Evolutionary conservation across 1,140 invertebrate species (phyloP), one percentile per base, ranked within the genome.

Genomic region (Vollenhovia emeryi): DNA sequence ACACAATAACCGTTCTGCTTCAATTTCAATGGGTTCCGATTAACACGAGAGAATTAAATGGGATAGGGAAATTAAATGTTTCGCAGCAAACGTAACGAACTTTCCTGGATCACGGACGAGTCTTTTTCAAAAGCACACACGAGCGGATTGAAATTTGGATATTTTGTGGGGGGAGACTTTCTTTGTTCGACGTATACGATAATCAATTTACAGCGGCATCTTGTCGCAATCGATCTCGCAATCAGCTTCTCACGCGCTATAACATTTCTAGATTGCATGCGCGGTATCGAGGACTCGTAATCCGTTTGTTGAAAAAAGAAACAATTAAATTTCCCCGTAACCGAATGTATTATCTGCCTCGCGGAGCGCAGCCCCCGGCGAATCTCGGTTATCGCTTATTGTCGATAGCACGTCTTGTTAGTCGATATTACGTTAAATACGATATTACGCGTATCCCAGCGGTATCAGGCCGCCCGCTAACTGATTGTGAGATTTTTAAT

Each of bases 401-500:
- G 15, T 6, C 62, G 18, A 27, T n/a, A 15, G 15, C 24, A 21
- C 6, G 43, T 36, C 43, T 55, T 24, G 62, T 69, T 80, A 55
- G 18, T 27, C 21, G 76, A 80, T 69, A 69, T 79, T 36, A 50
- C 62, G 9, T 79, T 78, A 66, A 79, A 79, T 79, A 66, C 21
- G 43, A 43, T 43, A 43, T 50, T 50, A 50, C 33, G 48, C 30
- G 21, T 52, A 55, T 80, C 30, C 50, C 30, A 13, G 11, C 9
- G 13, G 13, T 48, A 79, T 79, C 45, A 45, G 48, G 40, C 60
- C 7, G 33, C 33, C 33, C 33, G 62, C 45, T 69, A 50, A 36
- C 15, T 18, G 78, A 71, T 80, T 27, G 33, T 18, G 62, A 55
- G 78, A 71, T 80, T 80, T 80, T 80, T 80, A 30, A 80, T 80